Base-by-base conservation (phyloP, 2,888 invertebrate genomes). In the Leucoma salicis region DNA sequence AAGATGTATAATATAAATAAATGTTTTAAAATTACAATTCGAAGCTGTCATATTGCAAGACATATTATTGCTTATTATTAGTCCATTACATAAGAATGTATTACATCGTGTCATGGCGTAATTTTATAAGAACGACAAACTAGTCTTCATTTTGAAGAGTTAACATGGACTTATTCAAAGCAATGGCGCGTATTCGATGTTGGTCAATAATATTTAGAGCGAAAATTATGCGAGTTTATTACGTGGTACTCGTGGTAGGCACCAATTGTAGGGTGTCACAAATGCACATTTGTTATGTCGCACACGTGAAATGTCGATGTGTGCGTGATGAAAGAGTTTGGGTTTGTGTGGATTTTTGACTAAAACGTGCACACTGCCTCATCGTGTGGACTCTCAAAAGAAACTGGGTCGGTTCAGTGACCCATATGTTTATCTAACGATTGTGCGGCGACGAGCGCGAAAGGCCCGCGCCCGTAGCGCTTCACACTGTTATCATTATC, bases 341-440 rank as follows among this genome's bases (percentile, higher is more conserved):
- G 58, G 66, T 70, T 63, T 42, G 63, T 61, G 70, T 66, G 59
- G 50, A 59, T 80, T 84, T 85, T 84, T 82, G 71, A 74, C 71
- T 70, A 77, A n/a, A 80, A 71, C 73, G 53, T 78, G 67, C 77
- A 75, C 78, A 77, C 76, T 58, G 57, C 56, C 61, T 53, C 56
- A 55, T 66, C 63, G 76, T 69, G 66, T 67, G 62, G 61, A 65
- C 64, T 74, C 66, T 72, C 66, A 44, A 65, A 67, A 55, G 69
- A 81, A 89, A 84, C 83, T 89, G 66, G 89, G 89, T 87, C 88
- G 85, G 89, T 88, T 89, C 89, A 89, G 75, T 83, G 87, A 86
- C 88, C 89, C 74, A 88, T 87, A 83, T 89, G 89, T 89, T 89
- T 89, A 87, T 88, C 88, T 88, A 86, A 78, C 73, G 79, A 85